Base-by-base conservation (phyloP, 2,797 vertebrate species). In the Acridotheres tristis region DNA sequence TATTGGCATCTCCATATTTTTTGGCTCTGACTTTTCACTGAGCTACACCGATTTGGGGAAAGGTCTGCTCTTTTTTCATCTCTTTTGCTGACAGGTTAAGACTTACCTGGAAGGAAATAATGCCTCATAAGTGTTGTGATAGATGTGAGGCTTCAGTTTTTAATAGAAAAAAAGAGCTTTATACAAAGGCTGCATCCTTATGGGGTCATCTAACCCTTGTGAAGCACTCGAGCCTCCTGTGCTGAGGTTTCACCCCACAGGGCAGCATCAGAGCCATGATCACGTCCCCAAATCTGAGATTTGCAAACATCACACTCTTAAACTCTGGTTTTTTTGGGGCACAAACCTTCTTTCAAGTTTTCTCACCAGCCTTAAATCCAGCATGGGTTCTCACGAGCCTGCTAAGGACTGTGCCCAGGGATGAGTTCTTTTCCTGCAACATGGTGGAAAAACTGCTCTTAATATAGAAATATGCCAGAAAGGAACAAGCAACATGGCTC, bases 251-350 rank as follows among this genome's bases (percentile, higher is more conserved):
- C 5, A 27, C 45, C 53, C 63, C 67, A 13, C 4, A 3, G 53
- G 19, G 19, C 67, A 86, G 9, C 63, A 23, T 23, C 82, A 48
- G 57, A 77, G 48, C 43, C 1, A 0, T 9, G 25, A 40, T 22
- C 34, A 29, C 38, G 4, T 71, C 30, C 59, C 66, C 45, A 25
- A 0, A 2, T 16, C 59, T 3, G 61, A 48, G 63, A 34, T 14
- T 5, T 15, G 13, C 53, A 67, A 78, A 57, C 21, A 68, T 32
- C 34, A 4, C 1, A 13, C 3, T 1, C 25, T 11, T 22, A 79
- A 4, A 73, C 7, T 21, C 50, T 1, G 8, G 0, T 8, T 47
- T 8, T 8, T 47, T 47, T 13, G 50, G 75, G 72, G 34, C 42
- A 12, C 13, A 36, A 47, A n/a, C 9, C 27, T 58, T 5, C 30